Evolutionary conservation across 2,888 invertebrate genomes (phyloP), one percentile per base, ranked within the genome.

Genomic region (Cremastinae sp.): DNA sequence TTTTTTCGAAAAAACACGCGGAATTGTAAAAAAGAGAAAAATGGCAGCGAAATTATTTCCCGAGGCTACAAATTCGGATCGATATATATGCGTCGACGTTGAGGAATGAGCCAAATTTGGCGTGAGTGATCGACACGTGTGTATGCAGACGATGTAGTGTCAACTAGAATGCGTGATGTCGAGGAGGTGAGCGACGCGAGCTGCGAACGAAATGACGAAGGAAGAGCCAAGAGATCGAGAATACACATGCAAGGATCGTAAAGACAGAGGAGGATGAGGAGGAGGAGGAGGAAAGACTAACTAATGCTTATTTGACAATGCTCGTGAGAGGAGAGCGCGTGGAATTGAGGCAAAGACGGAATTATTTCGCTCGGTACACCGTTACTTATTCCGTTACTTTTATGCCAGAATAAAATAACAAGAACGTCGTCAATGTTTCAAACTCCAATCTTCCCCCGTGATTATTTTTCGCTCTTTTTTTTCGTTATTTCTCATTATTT

Each of bases 361-460:
- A 18, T 28, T 10, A 14, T 10, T 47, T 28, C 45, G 12, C 22
- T 10, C 10, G 28, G 28, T 41, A 41, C 43, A 18, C 39, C 47
- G 49, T 37, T 14, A 41, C 47, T 49, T 49, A 55, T 53, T 8
- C 12, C 9, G 58, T 45, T 43, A 51, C 73, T 5, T 5, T 5
- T 2, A 28, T 28, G 37, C 56, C 49, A 12, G 53, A 68, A 68
- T 74, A 14, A 49, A 58, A 49, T 49, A 43, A 14, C 14, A 58
- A 51, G 51, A 74, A 74, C 69, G 69, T 74, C 64, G 69, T 74
- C 74, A 74, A 69, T 74, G 64, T 64, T 56, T 12, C 35, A 28
- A 59, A 59, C 58, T 64, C 56, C 22, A 64, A 47, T 64, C 12
- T 18, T 22, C 28, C 20, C 22, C 39, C 20, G 14, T 62, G 10